Conservation (phyloP, 2,113 vertebrate species). For the Perca flavescens region DNA sequence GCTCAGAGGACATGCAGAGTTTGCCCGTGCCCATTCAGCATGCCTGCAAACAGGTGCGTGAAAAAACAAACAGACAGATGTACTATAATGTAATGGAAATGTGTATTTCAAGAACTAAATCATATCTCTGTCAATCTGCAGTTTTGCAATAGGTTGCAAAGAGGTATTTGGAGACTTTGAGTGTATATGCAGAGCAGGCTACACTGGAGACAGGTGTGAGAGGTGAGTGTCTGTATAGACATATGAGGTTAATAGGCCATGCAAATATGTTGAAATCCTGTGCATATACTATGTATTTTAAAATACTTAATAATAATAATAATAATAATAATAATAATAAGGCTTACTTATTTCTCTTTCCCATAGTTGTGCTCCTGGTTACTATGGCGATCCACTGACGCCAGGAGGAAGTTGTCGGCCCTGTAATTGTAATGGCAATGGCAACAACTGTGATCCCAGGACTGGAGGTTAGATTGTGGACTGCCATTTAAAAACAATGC, state of each 20-base stretch:
- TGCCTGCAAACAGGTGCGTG: constrained; percentile 86
- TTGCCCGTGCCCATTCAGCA: constrained; percentile 89
- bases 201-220: constrained; percentile 89
- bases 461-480: constrained; percentile 89
- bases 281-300: not conserved
- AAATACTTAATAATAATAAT: not conserved
- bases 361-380: constrained; percentile 92
- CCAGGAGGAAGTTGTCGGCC: constrained; percentile 88
- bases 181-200: constrained; percentile 91
- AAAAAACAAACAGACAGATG: not conserved
- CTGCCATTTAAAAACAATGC: not conserved
- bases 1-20: constrained; percentile 82
- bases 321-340: no score
- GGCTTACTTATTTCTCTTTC: constrained; percentile 5
- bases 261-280: not conserved
- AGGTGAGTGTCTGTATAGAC: constrained; percentile 79
- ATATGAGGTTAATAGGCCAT: not conserved
- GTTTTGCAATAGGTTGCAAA: constrained; percentile 91
- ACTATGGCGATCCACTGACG: constrained; percentile 90
- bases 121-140: constrained; percentile 63
- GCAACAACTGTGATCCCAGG: constrained; percentile 88
- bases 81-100: not conserved
- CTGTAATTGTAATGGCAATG: constrained; percentile 90
- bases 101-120: not conserved
- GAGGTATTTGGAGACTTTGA: constrained; percentile 82